A percentile compares a stretch with the other conserved stretches of the same genome.
These are phyloP conservation scores for Etheostoma spectabile DNA, from an alignment of 2,113 vertebrate species.

Conservation along the genomic window DNA sequence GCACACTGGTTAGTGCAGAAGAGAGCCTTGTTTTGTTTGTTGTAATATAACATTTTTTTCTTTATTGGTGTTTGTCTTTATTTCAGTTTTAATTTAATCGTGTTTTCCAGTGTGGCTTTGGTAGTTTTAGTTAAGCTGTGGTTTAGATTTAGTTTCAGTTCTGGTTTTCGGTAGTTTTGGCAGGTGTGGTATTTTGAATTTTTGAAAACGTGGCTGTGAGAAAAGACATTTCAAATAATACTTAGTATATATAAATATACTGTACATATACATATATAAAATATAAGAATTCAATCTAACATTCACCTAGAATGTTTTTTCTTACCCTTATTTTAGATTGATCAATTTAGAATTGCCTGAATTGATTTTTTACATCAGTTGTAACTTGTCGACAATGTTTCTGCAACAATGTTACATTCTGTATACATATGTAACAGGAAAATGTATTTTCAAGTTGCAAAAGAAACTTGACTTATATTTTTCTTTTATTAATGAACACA, in stretches of 20 bases:
- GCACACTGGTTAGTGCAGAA: not conserved
- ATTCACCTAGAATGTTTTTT: not conserved
- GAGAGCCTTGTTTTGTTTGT: not conserved
- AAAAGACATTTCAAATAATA: not conserved
- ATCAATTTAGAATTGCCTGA: not conserved
- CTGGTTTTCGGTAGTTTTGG: not conserved
- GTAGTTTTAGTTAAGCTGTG: not conserved
- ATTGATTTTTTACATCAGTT: not conserved
- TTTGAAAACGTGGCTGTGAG: not conserved
- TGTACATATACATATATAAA: no score
- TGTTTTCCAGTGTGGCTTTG: not conserved
- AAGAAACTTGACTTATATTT: conserved; percentile 5
- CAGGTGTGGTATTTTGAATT: not conserved
- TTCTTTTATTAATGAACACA: conserved; percentile 24
- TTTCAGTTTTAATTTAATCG: not conserved
- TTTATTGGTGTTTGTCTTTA: not conserved
- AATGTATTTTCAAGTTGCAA: conserved; percentile 6
- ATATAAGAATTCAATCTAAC: not conserved
- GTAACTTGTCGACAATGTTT: not conserved
- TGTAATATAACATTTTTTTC: not conserved
- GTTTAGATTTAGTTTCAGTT: conserved; percentile 45
- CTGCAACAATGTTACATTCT: no score
- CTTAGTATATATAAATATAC: no score
- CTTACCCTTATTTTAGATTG: not conserved
- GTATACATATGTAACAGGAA: no score